These are phyloP conservation scores for Craterocephalus amniculus DNA, from an alignment of 2,797 vertebrate species.

Conservation along the genomic window DNA sequence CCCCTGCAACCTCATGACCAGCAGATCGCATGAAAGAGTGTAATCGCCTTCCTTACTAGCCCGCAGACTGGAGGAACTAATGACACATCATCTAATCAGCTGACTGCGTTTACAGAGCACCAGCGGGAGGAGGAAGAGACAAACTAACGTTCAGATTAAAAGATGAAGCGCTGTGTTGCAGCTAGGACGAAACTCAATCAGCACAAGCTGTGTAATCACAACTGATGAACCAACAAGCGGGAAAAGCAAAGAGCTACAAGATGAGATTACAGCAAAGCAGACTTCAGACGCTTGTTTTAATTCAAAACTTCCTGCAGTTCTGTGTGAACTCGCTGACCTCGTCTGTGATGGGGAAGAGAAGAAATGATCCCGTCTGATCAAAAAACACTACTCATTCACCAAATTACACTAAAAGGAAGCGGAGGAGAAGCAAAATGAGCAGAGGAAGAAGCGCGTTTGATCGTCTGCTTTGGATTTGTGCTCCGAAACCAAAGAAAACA, in stretches of 20 bases:
- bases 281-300: background rate
- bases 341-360: background rate
- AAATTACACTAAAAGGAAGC: slow-evolving; percentile 11
- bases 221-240: slow-evolving; percentile 11
- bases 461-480: background rate
- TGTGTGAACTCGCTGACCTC: background rate
- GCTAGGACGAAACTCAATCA: slow-evolving; percentile 11
- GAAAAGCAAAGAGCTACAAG: background rate
- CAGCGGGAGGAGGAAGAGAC: slow-evolving; percentile 13
- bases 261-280: background rate
- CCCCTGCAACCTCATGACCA: slow-evolving; percentile 36
- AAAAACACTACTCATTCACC: slow-evolving; percentile 2
- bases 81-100: slow-evolving; percentile 13
- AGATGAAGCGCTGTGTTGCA: slow-evolving; percentile 15
- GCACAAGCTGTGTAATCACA: background rate
- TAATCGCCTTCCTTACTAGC: slow-evolving; percentile 8
- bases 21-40: slow-evolving; percentile 29
- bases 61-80: background rate
- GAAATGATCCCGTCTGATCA: slow-evolving; percentile 11
- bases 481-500: background rate
- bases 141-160: slow-evolving; percentile 11
- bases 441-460: background rate
- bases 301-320: background rate
- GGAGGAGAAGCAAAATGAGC: background rate
- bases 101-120: slow-evolving; percentile 41